phyloP scores from a whole-genome alignment of 1,140 invertebrate species.

The Odontomachus brunneus region DNA sequence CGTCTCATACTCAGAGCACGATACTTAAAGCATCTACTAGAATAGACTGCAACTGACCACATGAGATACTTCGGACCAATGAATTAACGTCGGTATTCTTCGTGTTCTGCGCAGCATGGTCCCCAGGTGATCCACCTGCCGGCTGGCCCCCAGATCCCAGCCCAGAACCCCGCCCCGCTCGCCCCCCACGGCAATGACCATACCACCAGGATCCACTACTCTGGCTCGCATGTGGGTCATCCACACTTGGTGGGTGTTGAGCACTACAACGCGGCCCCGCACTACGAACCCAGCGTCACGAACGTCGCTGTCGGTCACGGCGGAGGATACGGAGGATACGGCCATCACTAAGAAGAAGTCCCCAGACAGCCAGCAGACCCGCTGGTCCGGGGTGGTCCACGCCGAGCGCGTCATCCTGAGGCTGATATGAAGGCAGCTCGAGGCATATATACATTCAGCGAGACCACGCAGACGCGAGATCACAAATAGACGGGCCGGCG shows the following conservation, averaged over 20 bases:
- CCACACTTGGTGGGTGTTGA: conserved; percentile 81
- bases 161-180: background rate
- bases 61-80: no score
- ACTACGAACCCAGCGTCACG: conserved; percentile 74
- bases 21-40: no score
- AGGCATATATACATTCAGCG: no score
- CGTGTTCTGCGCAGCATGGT: background rate
- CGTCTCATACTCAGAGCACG: no score
- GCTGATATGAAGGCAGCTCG: conserved; percentile 45
- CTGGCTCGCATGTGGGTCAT: conserved; percentile 71
- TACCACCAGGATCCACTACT: conserved; percentile 77
- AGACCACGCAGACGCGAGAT: background rate
- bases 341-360: background rate
- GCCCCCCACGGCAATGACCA: conserved; percentile 57
- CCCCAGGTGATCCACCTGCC: background rate
- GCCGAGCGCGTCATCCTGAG: conserved; percentile 68
- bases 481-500: no score
- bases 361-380: conserved; percentile 58
- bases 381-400: conserved; percentile 75
- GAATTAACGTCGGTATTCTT: background rate
- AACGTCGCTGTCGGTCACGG: conserved; percentile 75
- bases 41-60: no score
- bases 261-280: conserved; percentile 74
- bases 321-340: conserved; percentile 62
- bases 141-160: background rate